Evolutionary conservation across 1,140 invertebrate species (phyloP), one percentile per base, ranked within the genome.

Genomic region (Harpegnathos saltator): DNA sequence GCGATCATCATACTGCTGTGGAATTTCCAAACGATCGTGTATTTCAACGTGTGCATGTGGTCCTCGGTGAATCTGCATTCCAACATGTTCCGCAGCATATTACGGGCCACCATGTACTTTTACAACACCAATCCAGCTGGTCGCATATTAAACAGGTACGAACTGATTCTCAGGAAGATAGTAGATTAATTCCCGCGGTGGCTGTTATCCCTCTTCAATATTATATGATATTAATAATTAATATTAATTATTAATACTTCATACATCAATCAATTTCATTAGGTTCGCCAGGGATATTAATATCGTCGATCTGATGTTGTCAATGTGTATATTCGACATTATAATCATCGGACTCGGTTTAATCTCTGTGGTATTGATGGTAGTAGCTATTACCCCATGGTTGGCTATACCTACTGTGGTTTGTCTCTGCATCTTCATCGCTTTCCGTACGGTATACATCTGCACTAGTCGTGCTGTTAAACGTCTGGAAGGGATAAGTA

Each of bases 401-500:
- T 94, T 98, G 19, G 89, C 98, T 4, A 81, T 97, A 65, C 96
- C 97, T 0, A 97, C 97, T 0, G 7, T 96, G 14, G 90, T 97
- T 17, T 95, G 98, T 24, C 95, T 95, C 0, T 80, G 97, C 0
- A 92, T 98, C 19, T 98, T 98, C 93, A 96, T 97, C 86, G 94
- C 96, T 9, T 93, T 98, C 59, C 93, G 98, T 50, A 94, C 95
- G 73, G 96, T 98, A 91, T 99, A 98, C 92, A 94, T 99, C 22
- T 95, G 95, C 24, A 97, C 98, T 0, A 97, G 97, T 26, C 95
- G 98, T 78, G 97, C 97, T 94, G 95, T 99, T 17, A 99, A 99
- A 94, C 95, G 98, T 81, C 95, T 99, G 73, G 98, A 99, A 95
- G 97, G 97, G 91, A 96, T 97, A 91, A 97, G 98, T 98, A 95